A percentile compares a stretch with the other conserved stretches of the same genome.
Evolutionary conservation across 2,888 invertebrate species (phyloP).

Genomic region (Pyrochroa serraticornis): DNA sequence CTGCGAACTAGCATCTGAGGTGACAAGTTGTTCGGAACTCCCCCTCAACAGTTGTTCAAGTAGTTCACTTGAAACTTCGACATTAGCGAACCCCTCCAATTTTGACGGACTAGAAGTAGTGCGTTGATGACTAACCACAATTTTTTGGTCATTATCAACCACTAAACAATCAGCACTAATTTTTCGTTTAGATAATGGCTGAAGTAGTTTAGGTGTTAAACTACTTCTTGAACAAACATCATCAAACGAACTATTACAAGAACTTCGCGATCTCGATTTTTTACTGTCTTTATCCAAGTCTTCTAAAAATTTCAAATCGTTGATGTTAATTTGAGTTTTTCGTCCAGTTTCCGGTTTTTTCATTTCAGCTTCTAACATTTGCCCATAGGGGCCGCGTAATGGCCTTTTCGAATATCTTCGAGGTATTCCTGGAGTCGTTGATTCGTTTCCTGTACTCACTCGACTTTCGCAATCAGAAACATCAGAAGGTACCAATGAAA

Average conservation of each 20-base stretch:
- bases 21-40: conserved; percentile 78
- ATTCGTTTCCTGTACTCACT: conserved; percentile 52
- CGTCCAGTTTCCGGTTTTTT: conserved; percentile 67
- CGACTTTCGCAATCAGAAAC: conserved; percentile 63
- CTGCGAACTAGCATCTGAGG: conserved; percentile 58
- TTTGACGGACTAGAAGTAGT: conserved; percentile 83
- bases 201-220: conserved; percentile 38
- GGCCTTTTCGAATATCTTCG: conserved; percentile 77
- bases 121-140: conserved; percentile 71
- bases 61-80: conserved; percentile 69
- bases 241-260: conserved; percentile 64
- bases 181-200: conserved; percentile 49
- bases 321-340: conserved; percentile 61
- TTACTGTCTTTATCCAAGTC: conserved; percentile 53
- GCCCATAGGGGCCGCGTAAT: conserved; percentile 76
- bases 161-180: conserved; percentile 56
- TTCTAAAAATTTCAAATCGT: conserved; percentile 64
- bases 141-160: conserved; percentile 44
- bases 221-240: conserved; percentile 52
- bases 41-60: conserved; percentile 79
- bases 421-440: conserved; percentile 61
- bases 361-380: conserved; percentile 83
- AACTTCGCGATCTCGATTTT: conserved; percentile 54
- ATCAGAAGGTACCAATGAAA: conserved; percentile 66
- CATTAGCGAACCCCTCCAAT: conserved; percentile 64